Evolutionary conservation across 2,113 vertebrate species (phyloP).

Genomic region (Herpailurus yagouaroundi): DNA sequence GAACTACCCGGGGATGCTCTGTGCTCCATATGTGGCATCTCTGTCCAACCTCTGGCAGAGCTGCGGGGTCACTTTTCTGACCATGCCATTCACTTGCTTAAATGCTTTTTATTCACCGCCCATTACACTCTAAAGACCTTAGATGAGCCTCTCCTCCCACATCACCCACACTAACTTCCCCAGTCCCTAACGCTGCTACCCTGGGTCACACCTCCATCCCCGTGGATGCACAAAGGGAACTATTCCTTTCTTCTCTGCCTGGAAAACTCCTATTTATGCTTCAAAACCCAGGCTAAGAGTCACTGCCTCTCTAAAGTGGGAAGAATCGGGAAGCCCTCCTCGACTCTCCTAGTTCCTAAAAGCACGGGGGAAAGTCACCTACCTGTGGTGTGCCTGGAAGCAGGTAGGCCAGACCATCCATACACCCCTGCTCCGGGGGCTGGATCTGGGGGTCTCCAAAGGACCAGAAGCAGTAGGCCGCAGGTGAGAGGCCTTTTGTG

Average conservation of each 20-base stretch:
- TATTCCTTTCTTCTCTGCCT: background rate
- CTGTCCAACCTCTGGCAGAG: background rate
- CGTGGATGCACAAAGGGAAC: background rate
- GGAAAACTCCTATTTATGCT: conserved; percentile 7
- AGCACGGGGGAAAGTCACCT: background rate
- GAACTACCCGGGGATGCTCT: background rate
- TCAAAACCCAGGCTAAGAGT: background rate
- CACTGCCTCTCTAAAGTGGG: background rate
- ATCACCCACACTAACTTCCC: background rate
- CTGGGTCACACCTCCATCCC: background rate
- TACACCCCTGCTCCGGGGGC: background rate
- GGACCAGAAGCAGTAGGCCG: background rate
- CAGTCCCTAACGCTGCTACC: background rate
- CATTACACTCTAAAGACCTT: background rate
- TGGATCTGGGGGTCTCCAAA: background rate
- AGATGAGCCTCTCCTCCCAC: background rate
- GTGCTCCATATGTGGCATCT: fast-evolving
- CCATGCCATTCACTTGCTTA: background rate
- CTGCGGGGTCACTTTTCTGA: background rate
- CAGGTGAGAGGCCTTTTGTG: background rate
- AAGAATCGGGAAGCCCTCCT: background rate
- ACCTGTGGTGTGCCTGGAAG: background rate
- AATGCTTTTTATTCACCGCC: background rate
- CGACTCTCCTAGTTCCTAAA: background rate
- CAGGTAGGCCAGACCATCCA: background rate